Base-by-base conservation (phyloP, 64 coral and sea anemone species). In the Montipora efflorescens region DNA sequence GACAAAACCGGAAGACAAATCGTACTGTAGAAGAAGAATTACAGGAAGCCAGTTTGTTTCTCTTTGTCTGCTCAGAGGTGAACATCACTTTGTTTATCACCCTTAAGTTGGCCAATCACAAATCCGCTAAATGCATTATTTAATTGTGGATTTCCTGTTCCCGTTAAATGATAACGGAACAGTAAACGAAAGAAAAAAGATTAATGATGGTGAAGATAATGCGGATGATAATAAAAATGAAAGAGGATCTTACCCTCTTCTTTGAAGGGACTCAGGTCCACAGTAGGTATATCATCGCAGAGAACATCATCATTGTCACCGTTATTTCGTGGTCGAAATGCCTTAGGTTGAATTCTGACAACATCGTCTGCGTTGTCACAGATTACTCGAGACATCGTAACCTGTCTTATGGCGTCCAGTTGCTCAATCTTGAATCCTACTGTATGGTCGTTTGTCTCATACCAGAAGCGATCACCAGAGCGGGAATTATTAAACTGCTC, bases 401-500 rank as follows among this genome's bases (percentile, higher is more conserved):
- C 0, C 0, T 86, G 23, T 53, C 82, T 12, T 72, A 86, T 69
- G 5, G 70, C 16, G 3, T 11, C 1, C 45, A 86, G 66, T 46
- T 86, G 82, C 1, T 7, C 3, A 0, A 49, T 2, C 0, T 36
- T 72, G 21, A 86, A 86, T 2, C 64, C 82, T 3, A 5, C 46
- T 4, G 0, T 0, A 4, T 8, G 43, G 47, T 86, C 47, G 28
- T 71, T 5, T 6, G 45, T 86, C 47, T 86, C 82, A 21, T 86
- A 86, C 82, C 82, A 86, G 44, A 72, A 86, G 62, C 91, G 90
- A 47, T 93, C 95, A 10, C 87, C 95, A 44, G 0, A 0, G 18
- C 91, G 85, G 2, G 84, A 28, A 2, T 61, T 19, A 1, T 5
- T 20, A 23, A 96, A 90, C 80, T 93, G 91, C 8, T 13, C 3